These are phyloP conservation scores for Apeltes quadracus DNA, from an alignment of 2,113 vertebrate genomes.

Conservation along the genomic window DNA sequence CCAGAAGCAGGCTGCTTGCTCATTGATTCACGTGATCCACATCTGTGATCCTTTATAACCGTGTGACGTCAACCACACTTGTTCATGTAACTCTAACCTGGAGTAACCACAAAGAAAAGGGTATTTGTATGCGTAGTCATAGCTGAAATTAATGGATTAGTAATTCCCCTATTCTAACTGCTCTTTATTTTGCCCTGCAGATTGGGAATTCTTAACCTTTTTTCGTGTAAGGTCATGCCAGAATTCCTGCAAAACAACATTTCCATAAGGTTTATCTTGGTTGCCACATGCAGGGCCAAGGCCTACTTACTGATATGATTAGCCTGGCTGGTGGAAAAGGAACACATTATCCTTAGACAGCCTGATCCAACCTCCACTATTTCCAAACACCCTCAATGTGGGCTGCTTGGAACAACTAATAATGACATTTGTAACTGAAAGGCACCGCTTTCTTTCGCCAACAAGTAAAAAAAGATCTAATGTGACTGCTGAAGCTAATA, in stretches of 20 bases:
- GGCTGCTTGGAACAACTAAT: slow-evolving; percentile 44
- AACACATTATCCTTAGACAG: slow-evolving; percentile 73
- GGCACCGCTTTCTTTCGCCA: slow-evolving; percentile 7
- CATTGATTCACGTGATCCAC: slow-evolving; percentile 54
- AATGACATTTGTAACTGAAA: slow-evolving; percentile 22
- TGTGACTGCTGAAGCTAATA: slow-evolving; percentile 57
- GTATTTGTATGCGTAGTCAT: slow-evolving; percentile 7
- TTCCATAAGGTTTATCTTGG: slow-evolving; percentile 75
- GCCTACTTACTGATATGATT: slow-evolving; percentile 80
- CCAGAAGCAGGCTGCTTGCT: slow-evolving; percentile 50
- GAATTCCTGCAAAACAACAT: slow-evolving; percentile 54
- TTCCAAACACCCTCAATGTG: slow-evolving; percentile 59
- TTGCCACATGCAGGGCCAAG: slow-evolving; percentile 76
- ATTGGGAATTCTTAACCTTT: slow-evolving; percentile 57
- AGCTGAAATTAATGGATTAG: slow-evolving; percentile 18
- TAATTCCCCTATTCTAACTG: slow-evolving; percentile 32
- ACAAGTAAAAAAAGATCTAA: slow-evolving; percentile 6
- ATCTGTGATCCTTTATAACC: slow-evolving; percentile 44
- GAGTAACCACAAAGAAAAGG: slow-evolving; percentile 11
- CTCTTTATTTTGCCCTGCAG: neutral
- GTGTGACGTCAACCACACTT: slow-evolving; percentile 32
- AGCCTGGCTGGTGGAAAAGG: slow-evolving; percentile 72
- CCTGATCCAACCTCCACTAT: slow-evolving; percentile 60
- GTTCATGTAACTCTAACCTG: slow-evolving; percentile 32
- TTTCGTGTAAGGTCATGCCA: slow-evolving; percentile 45